Evolutionary conservation across 1,140 invertebrate genomes (phyloP), one percentile per base, ranked within the genome.

Genomic region (Trichonephila clavipes): DNA sequence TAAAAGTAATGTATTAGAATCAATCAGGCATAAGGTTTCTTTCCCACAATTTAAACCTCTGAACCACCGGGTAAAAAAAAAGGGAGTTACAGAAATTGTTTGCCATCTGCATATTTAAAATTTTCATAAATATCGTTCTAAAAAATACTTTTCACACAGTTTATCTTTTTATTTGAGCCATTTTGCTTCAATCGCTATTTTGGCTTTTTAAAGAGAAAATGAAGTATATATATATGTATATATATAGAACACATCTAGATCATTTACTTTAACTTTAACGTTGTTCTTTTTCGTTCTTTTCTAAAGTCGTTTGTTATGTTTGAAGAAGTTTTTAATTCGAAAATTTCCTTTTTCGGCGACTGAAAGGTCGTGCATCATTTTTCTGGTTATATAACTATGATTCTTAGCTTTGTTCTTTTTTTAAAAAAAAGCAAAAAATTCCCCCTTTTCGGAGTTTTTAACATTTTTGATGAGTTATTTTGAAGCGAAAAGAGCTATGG

Each of bases 101-200:
- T 64, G 51, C 85, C 85, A 24, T 87, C 85, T 87, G 85, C 34
- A 87, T 87, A 62, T 87, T 87, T 87, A 87, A 87, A 87, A 58
- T 83, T 44, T 64, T 87, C 61, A 64, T 87, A 87, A 87, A 87
- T 87, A 87, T 61, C 59, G 19, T 10, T 6, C 21, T 8, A 58
- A 83, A 83, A 82, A 83, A 83, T 7, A 77, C 28, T 77, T 77
- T 77, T 40, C 69, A 1, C 24, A 24, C 28, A 24, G 72, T 77
- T 77, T 77, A 40, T 77, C 72, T 77, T 77, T 77, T 77, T 77
- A 77, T 77, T 77, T 77, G 72, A 3, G 14, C 72, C 72, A 77
- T 34, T 40, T 77, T 77, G 16, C 72, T 77, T 77, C 28, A 34
- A 77, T 34, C 10, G 72, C 72, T 18, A 77, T 77, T 77, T 40